Conservation (phyloP, 2,113 vertebrate genomes). For the Xerus inauris region DNA sequence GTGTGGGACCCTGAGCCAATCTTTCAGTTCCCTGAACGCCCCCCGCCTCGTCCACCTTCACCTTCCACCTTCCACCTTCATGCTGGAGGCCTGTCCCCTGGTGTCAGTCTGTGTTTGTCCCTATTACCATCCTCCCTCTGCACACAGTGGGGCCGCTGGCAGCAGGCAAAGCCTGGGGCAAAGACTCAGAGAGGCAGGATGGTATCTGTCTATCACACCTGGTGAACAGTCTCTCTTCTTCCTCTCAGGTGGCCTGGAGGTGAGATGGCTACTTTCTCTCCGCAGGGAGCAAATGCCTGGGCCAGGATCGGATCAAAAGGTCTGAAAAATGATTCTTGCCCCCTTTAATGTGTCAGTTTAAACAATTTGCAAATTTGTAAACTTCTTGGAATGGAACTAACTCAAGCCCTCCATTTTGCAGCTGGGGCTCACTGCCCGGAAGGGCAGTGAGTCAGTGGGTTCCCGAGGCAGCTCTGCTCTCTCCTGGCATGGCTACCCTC, state of each 20-base stretch:
- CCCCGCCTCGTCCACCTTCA: not conserved
- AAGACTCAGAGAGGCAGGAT: not conserved
- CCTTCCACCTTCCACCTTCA: too few species aligned
- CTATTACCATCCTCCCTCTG: rapidly evolving
- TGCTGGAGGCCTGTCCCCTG: not conserved
- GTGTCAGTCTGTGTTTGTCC: rapidly evolving
- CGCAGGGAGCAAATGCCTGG: not conserved
- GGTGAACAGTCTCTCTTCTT: not conserved
- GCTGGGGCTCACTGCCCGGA: slow-evolving; percentile 63
- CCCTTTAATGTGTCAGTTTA: not conserved
- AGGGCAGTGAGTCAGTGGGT: slow-evolving; percentile 66
- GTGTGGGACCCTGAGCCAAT: rapidly evolving
- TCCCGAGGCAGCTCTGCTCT: not conserved
- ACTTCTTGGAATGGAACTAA: slow-evolving; percentile 61
- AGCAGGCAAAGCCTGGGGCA: not conserved
- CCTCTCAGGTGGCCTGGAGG: not conserved
- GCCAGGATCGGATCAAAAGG: slow-evolving; percentile 45
- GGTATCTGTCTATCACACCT: not conserved
- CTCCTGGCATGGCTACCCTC: not conserved
- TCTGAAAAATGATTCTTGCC: slow-evolving; percentile 11
- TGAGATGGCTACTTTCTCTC: not conserved
- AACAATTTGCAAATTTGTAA: not conserved
- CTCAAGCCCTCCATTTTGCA: not conserved
- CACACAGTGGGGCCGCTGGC: not conserved
- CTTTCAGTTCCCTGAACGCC: not conserved